These are phyloP conservation scores for Cylindroiulus punctatus DNA, from an alignment of 2,888 invertebrate species.

Conservation along the genomic window DNA sequence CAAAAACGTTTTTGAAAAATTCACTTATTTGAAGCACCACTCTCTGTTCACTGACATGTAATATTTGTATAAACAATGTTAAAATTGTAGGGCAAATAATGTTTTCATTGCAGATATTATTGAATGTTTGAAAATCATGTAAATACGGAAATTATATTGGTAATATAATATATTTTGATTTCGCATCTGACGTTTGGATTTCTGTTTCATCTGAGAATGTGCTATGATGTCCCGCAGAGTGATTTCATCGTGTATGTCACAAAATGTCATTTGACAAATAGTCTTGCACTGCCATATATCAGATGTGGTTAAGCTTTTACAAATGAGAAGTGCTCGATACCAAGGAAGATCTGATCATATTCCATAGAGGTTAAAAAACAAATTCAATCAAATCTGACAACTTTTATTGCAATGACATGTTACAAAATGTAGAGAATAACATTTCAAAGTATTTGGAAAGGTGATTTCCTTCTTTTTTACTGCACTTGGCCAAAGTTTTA, in stretches of 20 bases:
- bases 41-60: neutral
- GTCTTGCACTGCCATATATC: no score
- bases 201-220: no score
- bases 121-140: neutral
- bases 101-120: neutral
- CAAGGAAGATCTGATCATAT: neutral
- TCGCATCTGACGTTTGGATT: no score
- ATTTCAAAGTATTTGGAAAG: neutral
- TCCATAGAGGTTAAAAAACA: no score
- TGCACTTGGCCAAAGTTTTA: neutral
- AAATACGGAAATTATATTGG: neutral
- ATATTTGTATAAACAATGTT: neutral
- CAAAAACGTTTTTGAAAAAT: neutral
- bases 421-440: neutral
- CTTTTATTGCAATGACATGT: neutral
- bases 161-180: slow-evolving; percentile 18
- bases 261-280: no score
- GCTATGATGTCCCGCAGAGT: no score
- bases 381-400: neutral
- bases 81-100: neutral
- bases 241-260: no score
- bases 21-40: neutral
- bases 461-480: neutral
- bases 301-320: no score
- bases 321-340: no score